Evolutionary conservation across 2,797 vertebrate species (phyloP), one percentile per base, ranked within the genome.

Genomic region (Stomatorhinus walkeri): DNA sequence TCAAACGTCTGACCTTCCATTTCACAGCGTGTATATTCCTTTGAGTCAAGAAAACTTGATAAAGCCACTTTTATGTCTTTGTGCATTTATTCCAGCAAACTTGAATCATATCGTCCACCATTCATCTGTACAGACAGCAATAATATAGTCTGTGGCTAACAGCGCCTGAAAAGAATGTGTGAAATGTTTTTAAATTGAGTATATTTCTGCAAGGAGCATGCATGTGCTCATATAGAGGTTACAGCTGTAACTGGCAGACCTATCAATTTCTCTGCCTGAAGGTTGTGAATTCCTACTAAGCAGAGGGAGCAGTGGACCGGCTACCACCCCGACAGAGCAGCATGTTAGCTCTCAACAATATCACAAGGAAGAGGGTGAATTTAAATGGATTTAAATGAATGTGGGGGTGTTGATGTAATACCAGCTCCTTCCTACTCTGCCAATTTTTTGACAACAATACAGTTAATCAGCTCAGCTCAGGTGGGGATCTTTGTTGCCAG

Each of bases 391-490:
- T 24, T 32, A 49, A 48, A 85, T 51, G 9, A 24, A 85, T 24
- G 81, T 22, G 48, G 56, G 56, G 56, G 56, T n/a, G 56, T 61
- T 61, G 36, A 49, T 24, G 22, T 85, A 28, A 51, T 52, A 32
- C 85, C 72, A 79, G 72, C 32, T 40, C 36, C 16, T 43, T 16
- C 36, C 36, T 43, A 43, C 36, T 79, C 72, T 79, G 72, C 72
- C 72, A 79, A 43, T 79, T 79, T 36, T 36, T 43, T 16, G 16
- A 79, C 72, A 79, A 43, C 72, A 36, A 43, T 79, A 43, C 16
- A 79, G 12, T 36, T 79, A 79, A 79, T 79, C 72, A 79, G 72
- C 72, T 76, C 72, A 40, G 72, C 72, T 43, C 72, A 79, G 72
- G 36, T n/a, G 36, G 32, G 36, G 72, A 36, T 43, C 72, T 79